A percentile compares a stretch with the other conserved stretches of the same genome.
Conservation (phyloP, 2,113 vertebrate species). For the Petroica traversi region DNA sequence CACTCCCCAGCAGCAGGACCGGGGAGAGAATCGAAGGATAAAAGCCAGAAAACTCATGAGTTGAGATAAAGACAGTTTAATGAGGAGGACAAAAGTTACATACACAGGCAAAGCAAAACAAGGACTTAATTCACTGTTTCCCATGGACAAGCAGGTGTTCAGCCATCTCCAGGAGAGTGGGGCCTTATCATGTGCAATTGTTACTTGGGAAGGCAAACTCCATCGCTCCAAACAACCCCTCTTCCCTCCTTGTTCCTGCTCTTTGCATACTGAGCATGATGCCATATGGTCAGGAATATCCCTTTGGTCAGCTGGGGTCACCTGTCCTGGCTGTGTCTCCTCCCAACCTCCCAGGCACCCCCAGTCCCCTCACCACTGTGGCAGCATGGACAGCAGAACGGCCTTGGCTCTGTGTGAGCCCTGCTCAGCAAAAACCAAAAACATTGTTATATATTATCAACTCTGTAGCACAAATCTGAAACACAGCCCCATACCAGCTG, state of each 20-base stretch:
- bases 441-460: background rate
- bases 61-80: background rate
- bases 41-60: background rate
- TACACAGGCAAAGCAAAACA: background rate
- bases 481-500: too few relatives aligned
- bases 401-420: background rate
- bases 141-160: background rate
- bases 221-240: background rate
- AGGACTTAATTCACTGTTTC: background rate
- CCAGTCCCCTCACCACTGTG: fast-evolving
- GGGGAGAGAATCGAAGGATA: background rate
- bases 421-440: background rate
- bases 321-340: background rate
- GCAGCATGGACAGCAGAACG: background rate
- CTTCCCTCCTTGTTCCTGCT: background rate
- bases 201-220: background rate
- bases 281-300: background rate
- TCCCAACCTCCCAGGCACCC: background rate
- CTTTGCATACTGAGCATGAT: background rate
- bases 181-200: background rate
- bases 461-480: background rate
- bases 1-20: background rate
- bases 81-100: background rate
- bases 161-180: background rate
- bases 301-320: background rate